Evolutionary conservation across 37 sponge, comb jelly and placozoan genomes (phyloP), one percentile per base, ranked within the genome.

Genomic region (Bolinopsis microptera): DNA sequence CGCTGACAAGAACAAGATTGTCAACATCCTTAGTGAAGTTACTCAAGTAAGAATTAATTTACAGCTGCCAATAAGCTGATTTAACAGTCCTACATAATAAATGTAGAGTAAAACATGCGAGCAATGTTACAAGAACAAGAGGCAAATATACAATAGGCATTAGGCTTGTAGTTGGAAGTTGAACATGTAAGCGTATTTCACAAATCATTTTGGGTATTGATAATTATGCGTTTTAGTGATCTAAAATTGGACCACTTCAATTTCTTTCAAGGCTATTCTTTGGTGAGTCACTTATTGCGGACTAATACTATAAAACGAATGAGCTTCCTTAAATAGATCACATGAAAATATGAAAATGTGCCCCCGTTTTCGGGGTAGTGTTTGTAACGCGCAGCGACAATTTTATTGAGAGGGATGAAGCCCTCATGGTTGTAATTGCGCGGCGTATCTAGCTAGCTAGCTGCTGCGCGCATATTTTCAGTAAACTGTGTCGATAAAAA

Each of bases 1-100:
- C 26, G 90, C 61, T 5, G 90, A 86, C 26, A 86, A 86, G 28
- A 38, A 86, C 61, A 86, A 86, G 30, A 86, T 86, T n/a, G 61
- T 36, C 25, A 24, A 28, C 34, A 86, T 86, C 35, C 35, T 77
- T 8, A 33, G 2, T 32, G 80, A 77, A 13, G 32, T 77, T 16
- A 5, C 36, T 32, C 27, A 77, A 32, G 80, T 77, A 70, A 22
- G 74, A 70, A 18, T 13, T 18, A 48, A 48, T 48, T n/a, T n/a
- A n/a, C n/a, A n/a, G n/a, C n/a, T n/a, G n/a, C n/a, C n/a, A n/a
- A n/a, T n/a, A n/a, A n/a, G n/a, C n/a, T n/a, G 61, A 18, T 48
- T 48, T 13, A 48, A 48, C 13, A 18, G 61, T 48, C 13, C 5
- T 18, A 48, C 61, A 13, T 48, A 48, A 48, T 48, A 48, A 48